Base-by-base conservation (phyloP, 2,797 vertebrate genomes). In the Dallia pectoralis region DNA sequence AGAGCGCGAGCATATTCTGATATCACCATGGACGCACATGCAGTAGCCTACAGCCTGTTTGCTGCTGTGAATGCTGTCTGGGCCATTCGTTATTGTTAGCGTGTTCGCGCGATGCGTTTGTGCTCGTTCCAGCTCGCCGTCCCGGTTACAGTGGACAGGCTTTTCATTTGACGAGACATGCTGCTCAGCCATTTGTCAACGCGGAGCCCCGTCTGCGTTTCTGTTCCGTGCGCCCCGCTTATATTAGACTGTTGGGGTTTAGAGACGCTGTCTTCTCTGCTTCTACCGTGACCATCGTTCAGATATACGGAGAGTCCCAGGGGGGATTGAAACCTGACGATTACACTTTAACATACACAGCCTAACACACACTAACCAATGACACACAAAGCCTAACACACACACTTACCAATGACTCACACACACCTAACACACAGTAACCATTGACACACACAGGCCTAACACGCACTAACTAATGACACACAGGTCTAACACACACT, bases 181-280 rank as follows among this genome's bases (percentile, higher is more conserved):
- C 73, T 66, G 32, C 73, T 73, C 61, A 27, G 64, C 72, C 82
- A 69, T 66, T 59, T 59, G 72, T 11, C 30, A 19, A 18, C 16
- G 15, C 18, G 11, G 7, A 19, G 33, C 22, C 22, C 48, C 16
- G 6, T 12, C 40, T 16, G 62, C 29, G 32, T 61, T 32, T 29
- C 6, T 3, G 67, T 40, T 53, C 12, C 66, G 49, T 63, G 44
- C 47, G 77, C 78, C 16, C 82, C 73, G 33, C 69, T 78, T 51
- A 82, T 84, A 85, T 90, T 87, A 81, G 88, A 84, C 86, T 87
- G 89, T 87, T 85, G 83, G 88, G 80, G 81, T 87, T 86, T 88
- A 88, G 85, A 88, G 88, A 87, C 81, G 75, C 81, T 76, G 83
- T 76, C 87, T 87, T 91, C 84, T 85, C 88, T 89, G 87, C 91